phyloP scores from a whole-genome alignment of 2,113 vertebrate genomes.

The Anolis carolinensis region DNA sequence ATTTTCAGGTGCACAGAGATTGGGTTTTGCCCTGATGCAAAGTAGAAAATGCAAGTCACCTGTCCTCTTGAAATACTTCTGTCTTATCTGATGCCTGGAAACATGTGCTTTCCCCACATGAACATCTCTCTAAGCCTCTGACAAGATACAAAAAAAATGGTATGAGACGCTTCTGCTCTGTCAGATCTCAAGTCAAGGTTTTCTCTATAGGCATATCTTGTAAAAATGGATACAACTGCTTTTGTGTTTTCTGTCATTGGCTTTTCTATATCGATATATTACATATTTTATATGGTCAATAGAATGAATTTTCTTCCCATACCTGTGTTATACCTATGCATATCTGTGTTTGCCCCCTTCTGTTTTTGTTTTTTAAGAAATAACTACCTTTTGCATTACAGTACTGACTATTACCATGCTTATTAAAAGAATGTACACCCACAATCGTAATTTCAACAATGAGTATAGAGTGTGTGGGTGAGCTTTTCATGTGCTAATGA shows the following conservation, averaged over 20 bases:
- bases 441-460: constrained; percentile 39
- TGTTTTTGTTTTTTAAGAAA: constrained; percentile 34
- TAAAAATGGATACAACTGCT: constrained; percentile 46
- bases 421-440: constrained; percentile 34
- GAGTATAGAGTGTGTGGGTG: not conserved
- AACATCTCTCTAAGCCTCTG: not conserved
- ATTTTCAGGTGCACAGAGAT: no score
- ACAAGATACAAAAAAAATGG: not conserved
- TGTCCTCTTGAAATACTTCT: not conserved
- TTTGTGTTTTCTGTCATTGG: not conserved
- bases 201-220: not conserved
- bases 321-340: constrained; percentile 16
- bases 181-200: not conserved
- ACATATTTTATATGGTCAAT: constrained; percentile 39
- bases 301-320: constrained; percentile 15
- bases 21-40: not conserved
- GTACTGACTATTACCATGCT: constrained; percentile 40
- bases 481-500: constrained; percentile 35
- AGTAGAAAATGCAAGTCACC: not conserved
- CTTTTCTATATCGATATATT: constrained; percentile 33
- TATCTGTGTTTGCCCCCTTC: constrained; percentile 25
- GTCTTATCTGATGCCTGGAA: not conserved
- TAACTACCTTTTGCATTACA: constrained; percentile 21
- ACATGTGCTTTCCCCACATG: no score
- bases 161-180: not conserved